Conservation (phyloP, 1,140 invertebrate genomes). For the Triops longicaudatus region DNA sequence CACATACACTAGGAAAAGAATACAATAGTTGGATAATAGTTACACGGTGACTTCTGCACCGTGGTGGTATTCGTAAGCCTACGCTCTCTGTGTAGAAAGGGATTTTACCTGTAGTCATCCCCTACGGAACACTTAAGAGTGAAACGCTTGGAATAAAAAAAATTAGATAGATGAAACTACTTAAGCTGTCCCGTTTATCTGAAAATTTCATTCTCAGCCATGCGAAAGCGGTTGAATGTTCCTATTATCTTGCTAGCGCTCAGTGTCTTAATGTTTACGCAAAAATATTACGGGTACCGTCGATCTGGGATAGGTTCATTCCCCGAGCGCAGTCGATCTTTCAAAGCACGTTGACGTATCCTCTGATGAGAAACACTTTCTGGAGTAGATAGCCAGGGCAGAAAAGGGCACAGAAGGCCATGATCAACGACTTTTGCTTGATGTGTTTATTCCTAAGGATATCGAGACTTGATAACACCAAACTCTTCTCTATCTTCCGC, state of each 20-base stretch:
- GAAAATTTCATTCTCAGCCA: neutral
- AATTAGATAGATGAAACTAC: too few relatives aligned
- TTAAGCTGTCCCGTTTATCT: neutral
- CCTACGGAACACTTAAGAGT: too few relatives aligned
- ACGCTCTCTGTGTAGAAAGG: too few relatives aligned
- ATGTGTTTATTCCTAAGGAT: neutral
- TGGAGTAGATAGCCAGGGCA: neutral
- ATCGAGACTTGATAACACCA: neutral
- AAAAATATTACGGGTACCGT: neutral
- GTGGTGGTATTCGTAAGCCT: too few relatives aligned
- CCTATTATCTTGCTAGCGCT: neutral
- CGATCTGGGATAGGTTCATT: neutral
- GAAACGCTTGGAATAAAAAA: too few relatives aligned
- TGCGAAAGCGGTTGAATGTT: neutral
- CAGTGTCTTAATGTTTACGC: neutral
- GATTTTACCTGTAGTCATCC: too few relatives aligned
- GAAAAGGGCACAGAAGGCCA: neutral
- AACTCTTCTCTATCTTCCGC: neutral
- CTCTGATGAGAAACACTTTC: slow-evolving; percentile 1
- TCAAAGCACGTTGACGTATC: neutral
- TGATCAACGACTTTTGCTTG: neutral
- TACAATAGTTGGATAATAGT: too few relatives aligned
- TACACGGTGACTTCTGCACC: too few relatives aligned
- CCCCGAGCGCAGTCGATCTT: neutral
- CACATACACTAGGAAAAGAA: too few relatives aligned